A percentile compares a stretch with the other conserved stretches of the same genome.
Evolutionary conservation across 1,140 invertebrate genomes (phyloP).

Genomic region (Pararge aegeria): DNA sequence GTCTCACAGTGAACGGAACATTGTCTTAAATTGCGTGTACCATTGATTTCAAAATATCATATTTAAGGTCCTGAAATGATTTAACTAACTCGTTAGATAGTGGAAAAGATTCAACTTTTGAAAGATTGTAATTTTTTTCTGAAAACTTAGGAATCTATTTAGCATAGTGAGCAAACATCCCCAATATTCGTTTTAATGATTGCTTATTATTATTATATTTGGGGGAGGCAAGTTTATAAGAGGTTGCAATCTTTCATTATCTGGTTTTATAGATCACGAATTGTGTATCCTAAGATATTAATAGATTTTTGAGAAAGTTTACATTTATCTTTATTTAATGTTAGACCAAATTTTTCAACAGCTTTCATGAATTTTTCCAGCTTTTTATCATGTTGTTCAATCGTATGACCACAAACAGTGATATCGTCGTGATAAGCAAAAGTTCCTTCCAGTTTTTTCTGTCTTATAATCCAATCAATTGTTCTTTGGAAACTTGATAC

Average conservation of each 20-base stretch:
- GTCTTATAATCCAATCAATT: too few species aligned
- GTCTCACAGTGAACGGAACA: conserved; percentile 53
- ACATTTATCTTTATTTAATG: neutral
- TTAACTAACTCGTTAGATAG: neutral
- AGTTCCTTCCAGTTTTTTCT: too few species aligned
- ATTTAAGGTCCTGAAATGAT: neutral
- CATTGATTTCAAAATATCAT: neutral
- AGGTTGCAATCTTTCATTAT: neutral
- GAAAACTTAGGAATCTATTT: neutral
- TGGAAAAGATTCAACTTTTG: neutral
- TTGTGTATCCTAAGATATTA: neutral
- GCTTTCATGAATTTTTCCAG: neutral
- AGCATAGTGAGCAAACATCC: neutral
- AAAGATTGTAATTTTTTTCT: neutral
- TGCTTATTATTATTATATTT: neutral
- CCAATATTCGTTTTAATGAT: neutral
- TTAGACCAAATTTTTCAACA: neutral
- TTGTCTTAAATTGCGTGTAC: conserved; percentile 10
- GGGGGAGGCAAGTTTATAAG: neutral
- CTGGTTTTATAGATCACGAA: neutral
- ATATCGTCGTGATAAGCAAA: too few species aligned
- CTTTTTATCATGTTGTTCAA: neutral
- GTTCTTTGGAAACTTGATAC: too few species aligned
- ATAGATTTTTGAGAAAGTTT: neutral
- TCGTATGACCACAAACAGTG: neutral